phyloP scores from a whole-genome alignment of 2,797 vertebrate genomes.

The Tragelaphus oryx region DNA sequence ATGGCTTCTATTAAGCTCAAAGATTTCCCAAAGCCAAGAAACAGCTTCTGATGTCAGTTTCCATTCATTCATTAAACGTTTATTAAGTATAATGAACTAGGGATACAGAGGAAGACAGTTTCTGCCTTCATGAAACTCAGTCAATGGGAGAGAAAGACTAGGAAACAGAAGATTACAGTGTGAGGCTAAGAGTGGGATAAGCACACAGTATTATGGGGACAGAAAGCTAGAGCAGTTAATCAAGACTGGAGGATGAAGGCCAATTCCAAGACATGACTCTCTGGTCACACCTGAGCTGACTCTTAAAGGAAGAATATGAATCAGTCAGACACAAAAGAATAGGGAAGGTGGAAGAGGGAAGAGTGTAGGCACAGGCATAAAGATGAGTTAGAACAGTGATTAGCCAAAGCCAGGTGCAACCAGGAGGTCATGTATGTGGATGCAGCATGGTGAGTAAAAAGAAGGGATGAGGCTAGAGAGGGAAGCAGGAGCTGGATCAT shows the following conservation, averaged over 20 bases:
- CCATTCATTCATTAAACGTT: conserved; percentile 4
- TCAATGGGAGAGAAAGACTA: background rate
- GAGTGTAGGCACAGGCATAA: background rate
- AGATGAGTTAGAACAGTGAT: background rate
- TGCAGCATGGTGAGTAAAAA: background rate
- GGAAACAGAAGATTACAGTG: background rate
- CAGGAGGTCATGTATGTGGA: background rate
- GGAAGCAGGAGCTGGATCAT: background rate
- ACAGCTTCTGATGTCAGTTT: conserved; percentile 15
- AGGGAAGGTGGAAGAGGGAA: background rate
- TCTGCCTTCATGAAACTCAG: conserved; percentile 37
- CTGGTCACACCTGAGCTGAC: background rate
- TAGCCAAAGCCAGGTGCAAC: background rate
- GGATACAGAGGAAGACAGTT: background rate
- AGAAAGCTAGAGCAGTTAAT: background rate
- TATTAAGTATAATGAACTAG: background rate
- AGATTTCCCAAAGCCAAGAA: conserved; percentile 41
- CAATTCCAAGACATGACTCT: background rate
- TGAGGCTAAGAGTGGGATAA: background rate
- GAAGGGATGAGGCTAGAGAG: background rate
- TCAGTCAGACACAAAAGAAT: background rate
- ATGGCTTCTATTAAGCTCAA: background rate
- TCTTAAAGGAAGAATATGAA: background rate
- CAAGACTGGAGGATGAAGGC: background rate
- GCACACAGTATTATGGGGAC: background rate